These are phyloP conservation scores for Caenorhabditis remanei DNA, from an alignment of 1,140 invertebrate genomes.

Conservation along the genomic window DNA sequence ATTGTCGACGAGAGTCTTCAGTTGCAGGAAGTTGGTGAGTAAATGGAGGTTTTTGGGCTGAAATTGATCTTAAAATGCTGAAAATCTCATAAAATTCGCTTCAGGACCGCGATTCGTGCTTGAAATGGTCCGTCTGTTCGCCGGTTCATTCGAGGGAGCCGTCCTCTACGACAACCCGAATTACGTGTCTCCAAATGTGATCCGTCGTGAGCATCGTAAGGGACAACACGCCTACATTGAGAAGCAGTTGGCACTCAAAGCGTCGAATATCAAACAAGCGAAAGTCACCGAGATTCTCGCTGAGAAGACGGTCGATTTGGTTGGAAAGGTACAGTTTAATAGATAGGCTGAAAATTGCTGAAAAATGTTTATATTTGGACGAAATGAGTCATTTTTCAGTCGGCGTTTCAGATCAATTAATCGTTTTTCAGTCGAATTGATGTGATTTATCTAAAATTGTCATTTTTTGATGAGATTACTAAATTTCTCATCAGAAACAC, in stretches of 20 bases:
- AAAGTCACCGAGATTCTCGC: constrained; percentile 31
- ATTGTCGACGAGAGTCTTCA: constrained; percentile 95
- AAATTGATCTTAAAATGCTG: constrained; percentile 15
- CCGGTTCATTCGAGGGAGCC: constrained; percentile 91
- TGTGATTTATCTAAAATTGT: no score
- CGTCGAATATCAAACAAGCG: constrained; percentile 27
- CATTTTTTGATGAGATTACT: no score
- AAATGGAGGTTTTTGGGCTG: not conserved
- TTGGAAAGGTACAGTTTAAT: constrained; percentile 50
- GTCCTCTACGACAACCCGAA: constrained; percentile 93
- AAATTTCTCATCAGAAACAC: no score
- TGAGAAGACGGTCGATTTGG: constrained; percentile 41
- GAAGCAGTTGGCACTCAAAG: constrained; percentile 47
- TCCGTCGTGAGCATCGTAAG: constrained; percentile 60
- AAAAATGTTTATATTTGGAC: no score
- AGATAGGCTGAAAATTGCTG: no score
- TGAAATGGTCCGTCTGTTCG: constrained; percentile 93
- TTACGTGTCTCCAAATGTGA: constrained; percentile 88
- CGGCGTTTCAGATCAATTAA: no score
- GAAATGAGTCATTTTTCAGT: no score
- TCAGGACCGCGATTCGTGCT: constrained; percentile 91
- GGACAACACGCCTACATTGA: constrained; percentile 33
- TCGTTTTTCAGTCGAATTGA: no score
- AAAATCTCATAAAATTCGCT: constrained; percentile 58
- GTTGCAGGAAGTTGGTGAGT: constrained; percentile 89